These are phyloP conservation scores for Meriones psammophilus DNA, from an alignment of 2,797 vertebrate species.

Conservation along the genomic window DNA sequence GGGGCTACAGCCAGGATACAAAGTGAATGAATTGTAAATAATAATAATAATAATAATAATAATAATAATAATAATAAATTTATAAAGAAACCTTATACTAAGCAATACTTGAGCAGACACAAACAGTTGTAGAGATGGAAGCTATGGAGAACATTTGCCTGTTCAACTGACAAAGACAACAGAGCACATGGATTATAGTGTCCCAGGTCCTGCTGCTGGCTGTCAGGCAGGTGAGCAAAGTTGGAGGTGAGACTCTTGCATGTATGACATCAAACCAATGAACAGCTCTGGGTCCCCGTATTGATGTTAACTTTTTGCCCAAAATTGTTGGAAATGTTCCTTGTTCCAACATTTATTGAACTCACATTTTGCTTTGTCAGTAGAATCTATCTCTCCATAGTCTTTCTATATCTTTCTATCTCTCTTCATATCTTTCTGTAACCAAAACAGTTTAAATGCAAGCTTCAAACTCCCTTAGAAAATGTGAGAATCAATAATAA, in stretches of 20 bases:
- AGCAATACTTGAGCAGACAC: neutral
- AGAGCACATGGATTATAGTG: neutral
- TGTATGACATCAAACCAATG: neutral
- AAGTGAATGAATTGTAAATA: too few relatives aligned
- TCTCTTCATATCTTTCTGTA: neutral
- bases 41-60: too few relatives aligned
- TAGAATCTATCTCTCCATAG: neutral
- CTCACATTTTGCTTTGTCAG: neutral
- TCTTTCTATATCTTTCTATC: neutral
- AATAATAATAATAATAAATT: too few relatives aligned
- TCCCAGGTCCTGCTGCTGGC: neutral
- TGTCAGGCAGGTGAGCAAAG: neutral
- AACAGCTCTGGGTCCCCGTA: neutral
- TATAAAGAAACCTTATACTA: neutral
- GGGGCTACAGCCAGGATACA: too few relatives aligned
- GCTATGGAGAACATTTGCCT: neutral
- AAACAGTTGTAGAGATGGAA: neutral
- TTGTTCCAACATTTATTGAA: neutral
- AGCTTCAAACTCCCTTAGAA: neutral
- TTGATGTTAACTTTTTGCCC: neutral
- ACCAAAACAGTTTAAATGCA: conserved; percentile 25
- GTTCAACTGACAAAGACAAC: neutral
- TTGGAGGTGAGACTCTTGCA: neutral
- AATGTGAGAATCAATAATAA: neutral
- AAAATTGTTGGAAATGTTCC: neutral